Percentiles rank a stretch among this genome's conserved stretches.
phyloP scores from a whole-genome alignment of 1,140 invertebrate species.

The Hylaeus volcanicus region DNA sequence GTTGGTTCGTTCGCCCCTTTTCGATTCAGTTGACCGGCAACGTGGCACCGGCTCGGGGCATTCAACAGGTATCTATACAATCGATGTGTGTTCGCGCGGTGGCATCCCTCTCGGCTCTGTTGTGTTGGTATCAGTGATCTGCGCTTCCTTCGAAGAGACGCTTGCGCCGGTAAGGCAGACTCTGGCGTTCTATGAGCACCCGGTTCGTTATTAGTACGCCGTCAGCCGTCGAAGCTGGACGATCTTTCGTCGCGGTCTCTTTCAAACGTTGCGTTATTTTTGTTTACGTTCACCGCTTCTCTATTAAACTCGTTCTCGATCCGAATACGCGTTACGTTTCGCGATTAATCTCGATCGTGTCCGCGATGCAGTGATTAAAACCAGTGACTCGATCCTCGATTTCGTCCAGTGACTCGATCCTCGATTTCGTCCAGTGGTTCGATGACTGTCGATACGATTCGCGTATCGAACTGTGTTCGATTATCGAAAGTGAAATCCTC shows the following conservation, averaged over 20 bases:
- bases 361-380: not conserved
- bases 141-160: slow-evolving; percentile 31
- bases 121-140: slow-evolving; percentile 43
- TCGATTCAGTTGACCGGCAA: slow-evolving; percentile 35
- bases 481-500: not conserved
- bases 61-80: slow-evolving; percentile 49
- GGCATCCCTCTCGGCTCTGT: slow-evolving; percentile 1
- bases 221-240: slow-evolving; percentile 17
- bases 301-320: not conserved
- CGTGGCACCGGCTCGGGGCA: slow-evolving; percentile 17
- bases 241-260: not conserved
- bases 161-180: slow-evolving; percentile 39
- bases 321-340: not conserved
- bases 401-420: not conserved
- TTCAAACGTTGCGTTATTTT: not conserved
- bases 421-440: not conserved
- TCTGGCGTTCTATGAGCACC: slow-evolving; percentile 6
- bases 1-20: slow-evolving; percentile 23
- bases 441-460: not conserved
- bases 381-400: not conserved
- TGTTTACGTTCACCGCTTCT: slow-evolving; percentile 11
- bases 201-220: slow-evolving; percentile 41
- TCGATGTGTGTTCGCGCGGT: slow-evolving; percentile 37
- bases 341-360: not conserved
- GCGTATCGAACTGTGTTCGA: not conserved